Evolutionary conservation across 2,797 vertebrate species (phyloP).

Genomic region (Sebastes nivosus): DNA sequence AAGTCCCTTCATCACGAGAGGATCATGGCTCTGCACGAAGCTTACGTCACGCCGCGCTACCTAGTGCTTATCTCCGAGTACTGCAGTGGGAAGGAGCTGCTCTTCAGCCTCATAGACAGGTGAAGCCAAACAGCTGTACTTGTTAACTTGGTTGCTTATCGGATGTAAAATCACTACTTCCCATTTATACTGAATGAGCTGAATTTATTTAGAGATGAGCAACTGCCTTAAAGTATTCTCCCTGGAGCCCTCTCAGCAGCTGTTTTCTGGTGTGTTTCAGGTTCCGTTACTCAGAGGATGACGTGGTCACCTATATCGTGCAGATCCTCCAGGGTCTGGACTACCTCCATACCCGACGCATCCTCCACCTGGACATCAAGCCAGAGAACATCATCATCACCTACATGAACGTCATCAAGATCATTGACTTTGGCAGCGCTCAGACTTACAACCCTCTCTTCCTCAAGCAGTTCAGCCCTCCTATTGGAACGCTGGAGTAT

Average conservation of each 20-base stretch:
- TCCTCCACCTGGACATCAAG: conserved; percentile 96
- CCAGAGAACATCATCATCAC: conserved; percentile 94
- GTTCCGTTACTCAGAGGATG: conserved; percentile 97
- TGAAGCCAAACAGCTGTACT: conserved; percentile 44
- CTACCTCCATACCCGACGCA: conserved; percentile 90
- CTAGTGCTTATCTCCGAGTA: conserved; percentile 96
- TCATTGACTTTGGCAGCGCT: conserved; percentile 96
- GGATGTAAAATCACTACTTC: neutral
- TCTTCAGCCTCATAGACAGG: conserved; percentile 96
- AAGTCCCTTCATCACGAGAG: conserved; percentile 93
- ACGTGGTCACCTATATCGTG: conserved; percentile 91
- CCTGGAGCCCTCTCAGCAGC: neutral
- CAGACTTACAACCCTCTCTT: conserved; percentile 95
- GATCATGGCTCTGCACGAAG: conserved; percentile 95
- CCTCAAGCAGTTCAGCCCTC: conserved; percentile 89
- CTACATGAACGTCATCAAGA: conserved; percentile 92
- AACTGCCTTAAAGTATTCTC: neutral
- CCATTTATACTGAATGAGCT: neutral
- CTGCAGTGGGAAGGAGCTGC: conserved; percentile 94
- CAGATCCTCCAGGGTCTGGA: conserved; percentile 96
- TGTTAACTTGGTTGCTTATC: neutral
- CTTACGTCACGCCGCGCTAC: conserved; percentile 97
- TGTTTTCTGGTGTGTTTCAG: conserved; percentile 69
- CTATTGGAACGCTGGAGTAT: conserved; percentile 92
- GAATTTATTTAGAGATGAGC: neutral